Evolutionary conservation across 2,113 vertebrate genomes (phyloP).

Genomic region (sheep (Ovis aries)): ARS-UI_Ramb_v3.0 NC_056060.1:74742501-74743000

Average conservation of each 20-base stretch:
- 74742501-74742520: neutral
- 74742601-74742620: neutral
- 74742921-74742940: neutral
- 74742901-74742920: neutral
- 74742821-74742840: neutral
- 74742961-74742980: neutral
- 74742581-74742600: neutral
- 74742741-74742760: neutral
- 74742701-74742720: neutral
- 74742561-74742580: neutral
- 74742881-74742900: neutral
- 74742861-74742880: neutral
- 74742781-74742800: neutral
- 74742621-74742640: neutral
- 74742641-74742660: neutral
- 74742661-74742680: neutral
- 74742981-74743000: neutral
- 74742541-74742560: neutral
- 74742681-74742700: neutral
- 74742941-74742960: neutral
- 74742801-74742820: neutral
- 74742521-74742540: neutral
- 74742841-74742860: neutral
- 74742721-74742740: neutral
- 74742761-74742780: neutral